Conservation (phyloP, 2,888 invertebrate genomes). For the Coleophora flavipennella region DNA sequence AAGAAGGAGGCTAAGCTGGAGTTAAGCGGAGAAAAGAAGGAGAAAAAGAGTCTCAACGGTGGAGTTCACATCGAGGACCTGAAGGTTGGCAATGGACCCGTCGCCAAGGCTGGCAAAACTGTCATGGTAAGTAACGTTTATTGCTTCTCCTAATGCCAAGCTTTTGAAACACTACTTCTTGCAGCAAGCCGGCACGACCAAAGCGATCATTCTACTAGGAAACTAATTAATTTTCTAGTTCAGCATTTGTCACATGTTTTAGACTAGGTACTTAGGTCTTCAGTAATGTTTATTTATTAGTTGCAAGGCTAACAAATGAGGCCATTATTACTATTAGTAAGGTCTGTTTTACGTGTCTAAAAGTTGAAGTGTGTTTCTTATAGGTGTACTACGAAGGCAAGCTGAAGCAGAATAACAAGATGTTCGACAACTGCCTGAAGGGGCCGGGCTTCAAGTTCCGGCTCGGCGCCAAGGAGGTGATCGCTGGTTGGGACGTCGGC, state of each 20-base stretch:
- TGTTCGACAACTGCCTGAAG: constrained; percentile 78
- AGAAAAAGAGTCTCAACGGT: constrained; percentile 77
- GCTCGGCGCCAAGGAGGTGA: constrained; percentile 86
- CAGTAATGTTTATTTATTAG: no score
- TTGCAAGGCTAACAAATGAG: no score
- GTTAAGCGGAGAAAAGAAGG: constrained; percentile 43
- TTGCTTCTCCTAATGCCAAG: no score
- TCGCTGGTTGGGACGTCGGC: constrained; percentile 94
- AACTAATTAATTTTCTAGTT: no score
- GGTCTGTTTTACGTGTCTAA: no score
- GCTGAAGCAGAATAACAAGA: constrained; percentile 85
- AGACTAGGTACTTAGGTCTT: no score
- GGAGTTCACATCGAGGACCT: constrained; percentile 87
- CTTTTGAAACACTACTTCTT: no score
- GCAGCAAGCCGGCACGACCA: no score
- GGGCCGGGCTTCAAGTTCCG: constrained; percentile 82
- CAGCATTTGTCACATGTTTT: no score
- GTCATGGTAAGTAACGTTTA: constrained; percentile 73
- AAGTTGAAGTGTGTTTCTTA: no score
- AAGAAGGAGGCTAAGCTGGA: constrained; percentile 49
- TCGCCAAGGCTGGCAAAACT: constrained; percentile 84
- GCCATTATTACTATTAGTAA: no score
- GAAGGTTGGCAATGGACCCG: constrained; percentile 83
- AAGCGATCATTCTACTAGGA: no score
- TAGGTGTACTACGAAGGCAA: constrained; percentile 90